A percentile compares a stretch with the other conserved stretches of the same genome.
phyloP scores from a whole-genome alignment of 2,797 vertebrate species.

The Buphagus erythrorhynchus region DNA sequence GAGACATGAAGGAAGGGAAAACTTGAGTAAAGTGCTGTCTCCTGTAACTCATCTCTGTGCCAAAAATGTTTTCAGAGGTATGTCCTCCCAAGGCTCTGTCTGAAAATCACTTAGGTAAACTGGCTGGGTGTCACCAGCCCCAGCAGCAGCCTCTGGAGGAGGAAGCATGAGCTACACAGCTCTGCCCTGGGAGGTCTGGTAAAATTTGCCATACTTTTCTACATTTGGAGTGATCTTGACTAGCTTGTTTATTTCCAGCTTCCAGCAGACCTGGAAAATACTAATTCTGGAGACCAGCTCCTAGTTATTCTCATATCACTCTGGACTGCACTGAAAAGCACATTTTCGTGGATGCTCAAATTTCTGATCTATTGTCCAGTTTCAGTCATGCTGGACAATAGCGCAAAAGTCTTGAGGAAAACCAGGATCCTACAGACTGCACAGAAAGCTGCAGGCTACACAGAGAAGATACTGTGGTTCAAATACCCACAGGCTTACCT shows the following conservation, averaged over 20 bases:
- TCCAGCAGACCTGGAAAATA: not conserved
- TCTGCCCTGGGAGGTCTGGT: not conserved
- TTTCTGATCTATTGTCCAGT: not conserved
- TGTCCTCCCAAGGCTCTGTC: not conserved
- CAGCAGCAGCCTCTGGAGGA: not conserved
- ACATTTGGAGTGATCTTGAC: not conserved
- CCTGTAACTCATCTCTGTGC: not conserved
- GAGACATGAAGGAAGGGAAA: not conserved
- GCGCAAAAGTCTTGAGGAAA: not conserved
- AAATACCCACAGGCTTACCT: not conserved
- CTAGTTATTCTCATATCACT: not conserved
- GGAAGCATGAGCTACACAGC: not conserved
- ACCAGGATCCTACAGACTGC: not conserved
- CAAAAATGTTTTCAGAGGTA: not conserved
- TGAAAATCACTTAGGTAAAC: not conserved
- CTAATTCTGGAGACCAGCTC: not conserved
- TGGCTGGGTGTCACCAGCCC: not conserved
- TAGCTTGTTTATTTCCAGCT: not conserved
- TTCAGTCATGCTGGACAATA: not conserved
- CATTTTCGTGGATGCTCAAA: rapidly evolving
- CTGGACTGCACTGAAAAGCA: not conserved
- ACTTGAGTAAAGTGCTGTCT: not conserved
- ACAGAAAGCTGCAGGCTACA: not conserved
- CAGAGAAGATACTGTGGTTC: not conserved
- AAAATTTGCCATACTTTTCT: not conserved